phyloP scores from a whole-genome alignment of 2,888 invertebrate species.

The Gortyna flavago region DNA sequence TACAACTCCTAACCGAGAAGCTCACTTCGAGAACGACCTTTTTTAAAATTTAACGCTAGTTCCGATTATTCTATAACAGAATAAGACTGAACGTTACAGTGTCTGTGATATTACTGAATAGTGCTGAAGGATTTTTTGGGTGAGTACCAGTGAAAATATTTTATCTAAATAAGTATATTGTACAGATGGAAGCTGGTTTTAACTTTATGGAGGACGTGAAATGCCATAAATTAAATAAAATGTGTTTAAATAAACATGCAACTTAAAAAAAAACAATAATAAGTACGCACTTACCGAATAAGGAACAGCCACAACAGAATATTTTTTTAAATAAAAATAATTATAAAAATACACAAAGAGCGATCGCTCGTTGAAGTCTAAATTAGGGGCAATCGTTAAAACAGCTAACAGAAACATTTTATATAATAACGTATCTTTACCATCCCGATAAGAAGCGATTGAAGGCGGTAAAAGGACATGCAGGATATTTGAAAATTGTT shows the following conservation, averaged over 20 bases:
- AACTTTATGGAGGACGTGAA: neutral
- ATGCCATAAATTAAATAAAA: slow-evolving; percentile 1
- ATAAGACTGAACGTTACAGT: slow-evolving; percentile 58
- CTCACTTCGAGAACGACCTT: slow-evolving; percentile 71
- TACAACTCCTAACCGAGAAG: slow-evolving; percentile 82
- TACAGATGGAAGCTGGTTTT: neutral
- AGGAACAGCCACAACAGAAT: neutral
- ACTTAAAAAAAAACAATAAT: neutral
- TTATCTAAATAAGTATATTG: neutral
- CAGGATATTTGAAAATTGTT: slow-evolving; percentile 46
- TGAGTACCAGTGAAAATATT: slow-evolving; percentile 59
- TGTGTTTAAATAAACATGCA: neutral
- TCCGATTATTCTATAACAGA: slow-evolving; percentile 52
- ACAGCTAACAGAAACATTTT: slow-evolving; percentile 18
- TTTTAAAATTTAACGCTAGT: slow-evolving; percentile 45
- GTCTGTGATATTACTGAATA: slow-evolving; percentile 56
- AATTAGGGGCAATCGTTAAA: slow-evolving; percentile 37
- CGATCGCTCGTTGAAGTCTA: slow-evolving; percentile 67
- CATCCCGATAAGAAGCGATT: slow-evolving; percentile 15
- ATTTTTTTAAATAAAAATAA: neutral
- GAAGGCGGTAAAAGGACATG: slow-evolving; percentile 20
- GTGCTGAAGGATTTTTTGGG: slow-evolving; percentile 64
- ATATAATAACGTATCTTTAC: neutral
- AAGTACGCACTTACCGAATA: neutral
- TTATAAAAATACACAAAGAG: neutral